A percentile compares a stretch with the other conserved stretches of the same genome.
phyloP scores from a whole-genome alignment of 2,888 invertebrate species.

The Fragum fragum region DNA sequence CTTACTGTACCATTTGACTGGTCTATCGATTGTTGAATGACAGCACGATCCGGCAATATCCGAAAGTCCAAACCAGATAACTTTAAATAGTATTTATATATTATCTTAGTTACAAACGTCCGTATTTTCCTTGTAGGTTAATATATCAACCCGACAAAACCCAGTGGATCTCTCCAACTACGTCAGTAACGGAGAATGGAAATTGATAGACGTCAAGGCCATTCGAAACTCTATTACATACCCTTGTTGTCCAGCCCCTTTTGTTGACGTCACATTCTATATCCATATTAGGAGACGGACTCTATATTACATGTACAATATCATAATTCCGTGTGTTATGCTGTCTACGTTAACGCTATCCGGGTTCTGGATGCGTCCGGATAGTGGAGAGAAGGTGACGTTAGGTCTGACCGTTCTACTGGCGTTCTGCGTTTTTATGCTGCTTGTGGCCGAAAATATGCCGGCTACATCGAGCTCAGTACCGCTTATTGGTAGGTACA shows the following conservation, averaged over 20 bases:
- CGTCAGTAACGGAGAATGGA: conserved; percentile 85
- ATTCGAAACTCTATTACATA: conserved; percentile 83
- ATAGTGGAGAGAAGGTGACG: conserved; percentile 87
- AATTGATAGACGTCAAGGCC: conserved; percentile 79
- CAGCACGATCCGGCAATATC: no score
- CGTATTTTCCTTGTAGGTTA: conserved; percentile 78
- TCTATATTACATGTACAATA: conserved; percentile 85
- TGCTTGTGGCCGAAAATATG: conserved; percentile 87
- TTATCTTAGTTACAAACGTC: no score
- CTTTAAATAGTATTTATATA: no score
- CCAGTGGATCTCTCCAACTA: conserved; percentile 84
- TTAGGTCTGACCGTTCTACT: conserved; percentile 87
- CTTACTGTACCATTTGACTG: no score
- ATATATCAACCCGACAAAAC: conserved; percentile 78
- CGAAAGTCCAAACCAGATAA: no score
- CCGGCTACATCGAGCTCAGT: conserved; percentile 87
- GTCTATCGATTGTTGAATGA: no score
- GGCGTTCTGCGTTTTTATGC: conserved; percentile 87
- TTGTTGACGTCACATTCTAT: conserved; percentile 87
- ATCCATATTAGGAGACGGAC: conserved; percentile 88
- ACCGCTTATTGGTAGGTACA: conserved; percentile 86
- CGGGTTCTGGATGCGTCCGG: conserved; percentile 87
- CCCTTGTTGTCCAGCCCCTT: conserved; percentile 85
- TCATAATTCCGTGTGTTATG: conserved; percentile 87
- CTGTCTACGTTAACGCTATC: conserved; percentile 86